These are phyloP conservation scores for Seira sanloemensis DNA, from an alignment of 2,888 invertebrate species.

Conservation along the genomic window DNA sequence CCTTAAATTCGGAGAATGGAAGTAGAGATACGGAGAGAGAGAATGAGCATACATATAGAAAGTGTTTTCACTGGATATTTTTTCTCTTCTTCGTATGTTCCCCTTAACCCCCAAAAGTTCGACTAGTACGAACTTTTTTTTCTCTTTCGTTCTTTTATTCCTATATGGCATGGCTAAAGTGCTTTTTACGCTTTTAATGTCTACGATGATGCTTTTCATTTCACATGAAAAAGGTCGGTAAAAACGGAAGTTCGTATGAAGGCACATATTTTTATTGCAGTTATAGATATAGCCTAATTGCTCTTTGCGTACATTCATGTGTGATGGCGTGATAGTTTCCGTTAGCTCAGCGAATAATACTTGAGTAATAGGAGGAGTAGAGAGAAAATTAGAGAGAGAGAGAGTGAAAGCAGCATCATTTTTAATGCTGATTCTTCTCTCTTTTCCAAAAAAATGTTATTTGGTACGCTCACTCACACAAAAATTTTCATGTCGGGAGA, in stretches of 20 bases:
- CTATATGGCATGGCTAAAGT: neutral
- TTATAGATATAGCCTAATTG: conserved; percentile 21
- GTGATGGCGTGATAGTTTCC: conserved; percentile 46
- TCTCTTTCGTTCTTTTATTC: neutral
- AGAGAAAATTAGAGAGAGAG: conserved; percentile 1
- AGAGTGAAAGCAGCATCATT: conserved; percentile 57
- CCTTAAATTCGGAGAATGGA: conserved; percentile 36
- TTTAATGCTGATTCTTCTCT: conserved; percentile 54
- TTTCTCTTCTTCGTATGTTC: conserved; percentile 42
- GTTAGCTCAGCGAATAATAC: conserved; percentile 56
- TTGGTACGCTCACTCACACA: neutral
- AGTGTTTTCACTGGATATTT: conserved; percentile 8
- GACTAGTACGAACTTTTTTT: conserved; percentile 25
- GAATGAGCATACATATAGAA: too few species aligned
- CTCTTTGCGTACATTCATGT: conserved; percentile 14
- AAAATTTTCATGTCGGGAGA: neutral
- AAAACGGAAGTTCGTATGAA: conserved; percentile 21
- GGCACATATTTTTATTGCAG: conserved; percentile 37
- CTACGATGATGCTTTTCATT: conserved; percentile 23
- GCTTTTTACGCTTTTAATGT: conserved; percentile 19
- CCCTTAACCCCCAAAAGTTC: conserved; percentile 55
- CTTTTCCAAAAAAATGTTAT: conserved; percentile 18
- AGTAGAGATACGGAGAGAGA: conserved; percentile 24
- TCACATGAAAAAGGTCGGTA: conserved; percentile 35
- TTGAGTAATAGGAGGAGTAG: conserved; percentile 12